Percentiles rank a stretch among this genome's conserved stretches.
These are phyloP conservation scores for Diprion similis DNA, from an alignment of 1,140 invertebrate species.

Conservation along the genomic window DNA sequence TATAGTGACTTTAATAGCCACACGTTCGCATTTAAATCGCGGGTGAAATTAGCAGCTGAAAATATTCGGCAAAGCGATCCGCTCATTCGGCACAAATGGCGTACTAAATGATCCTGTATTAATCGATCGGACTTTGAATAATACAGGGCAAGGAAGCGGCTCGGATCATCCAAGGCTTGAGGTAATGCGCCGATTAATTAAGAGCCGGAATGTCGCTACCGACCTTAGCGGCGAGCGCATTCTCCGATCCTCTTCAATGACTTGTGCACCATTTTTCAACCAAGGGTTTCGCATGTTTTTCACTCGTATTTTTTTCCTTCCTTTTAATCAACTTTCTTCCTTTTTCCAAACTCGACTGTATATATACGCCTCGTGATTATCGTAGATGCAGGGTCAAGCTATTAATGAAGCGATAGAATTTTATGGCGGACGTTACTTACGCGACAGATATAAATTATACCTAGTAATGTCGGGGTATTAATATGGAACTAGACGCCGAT, in stretches of 20 bases:
- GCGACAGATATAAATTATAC: background rate
- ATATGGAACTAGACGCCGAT: background rate
- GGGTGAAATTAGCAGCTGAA: too few species aligned
- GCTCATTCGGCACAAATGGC: too few species aligned
- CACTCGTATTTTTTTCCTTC: background rate
- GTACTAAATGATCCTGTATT: background rate
- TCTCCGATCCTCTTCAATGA: background rate
- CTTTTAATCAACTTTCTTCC: background rate
- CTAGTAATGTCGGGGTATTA: background rate
- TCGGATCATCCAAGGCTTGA: background rate
- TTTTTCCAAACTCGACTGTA: background rate
- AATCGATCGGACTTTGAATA: background rate
- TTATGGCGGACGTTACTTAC: background rate
- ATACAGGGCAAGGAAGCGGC: background rate
- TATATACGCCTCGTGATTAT: background rate
- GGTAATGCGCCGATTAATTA: slow-evolving; percentile 14
- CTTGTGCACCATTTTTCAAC: too few species aligned
- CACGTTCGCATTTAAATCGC: too few species aligned
- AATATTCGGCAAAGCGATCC: too few species aligned
- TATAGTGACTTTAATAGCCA: too few species aligned
- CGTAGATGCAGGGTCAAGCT: background rate
- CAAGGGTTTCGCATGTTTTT: too few species aligned
- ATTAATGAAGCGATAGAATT: slow-evolving; percentile 6
- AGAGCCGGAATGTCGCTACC: slow-evolving; percentile 8
- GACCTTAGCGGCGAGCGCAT: background rate